Evolutionary conservation across 1,140 invertebrate genomes (phyloP), one percentile per base, ranked within the genome.

Genomic region (Schlechtendalia chinensis): DNA sequence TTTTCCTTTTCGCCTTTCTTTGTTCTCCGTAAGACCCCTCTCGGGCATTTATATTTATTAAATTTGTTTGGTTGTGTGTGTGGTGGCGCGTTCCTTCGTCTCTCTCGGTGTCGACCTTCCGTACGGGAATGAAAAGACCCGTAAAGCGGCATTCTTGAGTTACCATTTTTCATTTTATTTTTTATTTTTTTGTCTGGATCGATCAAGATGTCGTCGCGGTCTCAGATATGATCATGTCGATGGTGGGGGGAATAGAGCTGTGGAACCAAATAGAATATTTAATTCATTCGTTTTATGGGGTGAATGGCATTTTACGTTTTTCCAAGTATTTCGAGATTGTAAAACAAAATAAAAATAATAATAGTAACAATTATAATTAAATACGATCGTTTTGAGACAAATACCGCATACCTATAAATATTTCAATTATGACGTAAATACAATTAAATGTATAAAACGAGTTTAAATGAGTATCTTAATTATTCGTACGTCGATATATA

Each of bases 101-200:
- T 47, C 39, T 79, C 32, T 27, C 39, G n/a, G 45, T 29, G n/a
- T 79, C 45, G 58, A 79, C 58, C 75, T 61, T 79, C 58, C 63
- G 24, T 50, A 50, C 50, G 12, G 58, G 17, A 59, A 79, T 79
- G 39, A 79, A 79, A 63, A 63, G 75, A 79, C 58, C 75, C 75
- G 75, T 79, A 63, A 45, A 47, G 58, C 58, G 58, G 39, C 58
- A 63, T 79, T 79, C 75, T 79, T 63, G 61, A 61, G 75, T 79
- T 79, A 61, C 39, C 58, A 47, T 77, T 77, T 79, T 79, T n/a
- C n/a, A n/a, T n/a, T n/a, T n/a, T n/a, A n/a, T n/a, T n/a, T 75
- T 74, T 79, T 79, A 59, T 74, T 74, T 77, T 79, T 77, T 77
- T 61, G 16, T 79, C 75, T 63, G 75, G 6, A 59, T 50, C 32